A percentile compares a stretch with the other conserved stretches of the same genome.
phyloP scores from a whole-genome alignment of 2,797 vertebrate genomes.

The Balearica regulorum region DNA sequence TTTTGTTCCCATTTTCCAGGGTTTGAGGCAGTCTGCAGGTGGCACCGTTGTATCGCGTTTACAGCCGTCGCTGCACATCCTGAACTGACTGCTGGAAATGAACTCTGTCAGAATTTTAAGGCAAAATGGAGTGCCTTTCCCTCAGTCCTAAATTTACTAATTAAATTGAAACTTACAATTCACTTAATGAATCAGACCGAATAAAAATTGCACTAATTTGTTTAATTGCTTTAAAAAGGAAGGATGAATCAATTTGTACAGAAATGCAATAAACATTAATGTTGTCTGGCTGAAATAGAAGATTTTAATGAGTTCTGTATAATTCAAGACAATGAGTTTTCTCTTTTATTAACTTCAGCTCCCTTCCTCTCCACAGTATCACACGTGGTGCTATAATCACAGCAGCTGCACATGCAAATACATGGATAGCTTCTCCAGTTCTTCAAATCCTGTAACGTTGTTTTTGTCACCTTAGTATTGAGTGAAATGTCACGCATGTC shows the following conservation, averaged over 20 bases:
- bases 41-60: conserved; percentile 21
- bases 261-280: not conserved
- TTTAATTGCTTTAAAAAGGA: not conserved
- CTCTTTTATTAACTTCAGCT: not conserved
- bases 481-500: accelerated
- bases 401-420: not conserved
- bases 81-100: not conserved
- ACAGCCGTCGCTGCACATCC: accelerated
- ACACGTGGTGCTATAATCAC: not conserved
- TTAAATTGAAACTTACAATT: not conserved
- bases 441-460: accelerated
- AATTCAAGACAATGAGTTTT: not conserved
- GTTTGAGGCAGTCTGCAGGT: not conserved
- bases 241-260: not conserved
- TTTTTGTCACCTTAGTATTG: not conserved
- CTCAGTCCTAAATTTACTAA: not conserved
- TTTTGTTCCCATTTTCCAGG: not conserved
- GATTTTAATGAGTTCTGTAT: not conserved
- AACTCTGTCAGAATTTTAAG: not conserved
- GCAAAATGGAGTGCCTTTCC: not conserved
- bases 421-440: not conserved
- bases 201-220: not conserved
- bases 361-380: not conserved
- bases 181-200: not conserved
- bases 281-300: not conserved